Percentiles rank a stretch among this genome's conserved stretches.
Conservation (phyloP, 2,888 invertebrate genomes). For the Macrosiphum euphorbiae region DNA sequence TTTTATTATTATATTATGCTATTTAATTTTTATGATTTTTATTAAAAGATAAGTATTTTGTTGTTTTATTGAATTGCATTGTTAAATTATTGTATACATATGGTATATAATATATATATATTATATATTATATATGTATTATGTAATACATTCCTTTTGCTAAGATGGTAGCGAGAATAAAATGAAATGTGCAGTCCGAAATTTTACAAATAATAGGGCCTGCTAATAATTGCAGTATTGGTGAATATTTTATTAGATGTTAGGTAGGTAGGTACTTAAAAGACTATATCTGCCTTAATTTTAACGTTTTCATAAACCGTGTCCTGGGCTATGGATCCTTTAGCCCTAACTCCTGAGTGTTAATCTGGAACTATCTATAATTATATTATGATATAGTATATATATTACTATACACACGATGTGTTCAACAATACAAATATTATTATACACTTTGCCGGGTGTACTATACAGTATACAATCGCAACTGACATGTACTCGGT, state of each 20-base stretch:
- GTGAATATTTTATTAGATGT: neutral
- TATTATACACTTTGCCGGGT: neutral
- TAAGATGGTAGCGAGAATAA: too few relatives aligned
- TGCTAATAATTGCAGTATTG: neutral
- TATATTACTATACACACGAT: neutral
- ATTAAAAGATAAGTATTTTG: too few relatives aligned
- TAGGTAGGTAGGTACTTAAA: neutral
- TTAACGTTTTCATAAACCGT: neutral
- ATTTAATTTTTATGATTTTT: too few relatives aligned
- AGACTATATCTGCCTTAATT: neutral
- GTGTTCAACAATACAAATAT: neutral
- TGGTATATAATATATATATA: too few relatives aligned
- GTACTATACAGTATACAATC: neutral
- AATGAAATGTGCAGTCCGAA: too few relatives aligned
- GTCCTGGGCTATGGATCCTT: neutral
- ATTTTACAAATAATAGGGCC: too few relatives aligned
- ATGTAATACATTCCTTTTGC: too few relatives aligned
- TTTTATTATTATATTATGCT: too few relatives aligned
- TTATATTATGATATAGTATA: neutral
- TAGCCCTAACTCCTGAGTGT: neutral
- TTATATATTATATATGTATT: too few relatives aligned
- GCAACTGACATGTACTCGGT: neutral
- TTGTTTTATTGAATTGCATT: too few relatives aligned
- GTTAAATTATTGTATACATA: too few relatives aligned
- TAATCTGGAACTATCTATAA: neutral